phyloP scores from a whole-genome alignment of 2,113 vertebrate genomes.

The Bucco capensis region DNA sequence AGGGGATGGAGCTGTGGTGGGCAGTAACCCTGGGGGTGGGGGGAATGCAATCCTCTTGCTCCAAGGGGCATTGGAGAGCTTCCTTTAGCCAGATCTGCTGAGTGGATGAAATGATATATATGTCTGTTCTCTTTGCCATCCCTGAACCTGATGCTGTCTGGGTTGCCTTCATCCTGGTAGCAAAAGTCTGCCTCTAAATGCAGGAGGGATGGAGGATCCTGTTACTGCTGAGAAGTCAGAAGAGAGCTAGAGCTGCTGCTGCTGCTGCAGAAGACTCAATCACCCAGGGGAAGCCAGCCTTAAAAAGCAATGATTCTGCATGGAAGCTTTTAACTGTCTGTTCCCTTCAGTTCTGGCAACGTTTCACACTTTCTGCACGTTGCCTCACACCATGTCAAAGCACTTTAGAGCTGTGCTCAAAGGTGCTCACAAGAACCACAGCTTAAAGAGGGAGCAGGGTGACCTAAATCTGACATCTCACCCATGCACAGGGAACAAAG shows the following conservation, averaged over 20 bases:
- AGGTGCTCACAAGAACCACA: background rate
- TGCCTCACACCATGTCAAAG: background rate
- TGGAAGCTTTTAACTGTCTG: fast-evolving
- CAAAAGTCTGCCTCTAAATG: background rate
- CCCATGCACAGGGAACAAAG: background rate
- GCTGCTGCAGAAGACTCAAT: background rate
- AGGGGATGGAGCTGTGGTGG: background rate
- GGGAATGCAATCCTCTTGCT: background rate
- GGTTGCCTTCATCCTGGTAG: background rate
- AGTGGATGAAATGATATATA: constrained; percentile 22
- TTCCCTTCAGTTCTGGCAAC: background rate
- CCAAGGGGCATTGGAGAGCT: background rate
- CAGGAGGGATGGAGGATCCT: background rate
- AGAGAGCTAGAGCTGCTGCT: background rate
- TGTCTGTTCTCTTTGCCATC: background rate
- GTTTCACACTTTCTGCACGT: fast-evolving
- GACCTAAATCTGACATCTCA: constrained; percentile 56
- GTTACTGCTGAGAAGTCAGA: background rate
- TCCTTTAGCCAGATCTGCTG: background rate
- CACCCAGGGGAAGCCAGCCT: background rate
- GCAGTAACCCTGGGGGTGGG: background rate
- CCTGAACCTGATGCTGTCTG: background rate
- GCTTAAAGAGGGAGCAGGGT: background rate
- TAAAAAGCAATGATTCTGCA: background rate
- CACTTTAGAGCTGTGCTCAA: background rate